Evolutionary conservation across 2,888 invertebrate genomes (phyloP), one percentile per base, ranked within the genome.

Genomic region (Lordiphosa andalusiaca): DNA sequence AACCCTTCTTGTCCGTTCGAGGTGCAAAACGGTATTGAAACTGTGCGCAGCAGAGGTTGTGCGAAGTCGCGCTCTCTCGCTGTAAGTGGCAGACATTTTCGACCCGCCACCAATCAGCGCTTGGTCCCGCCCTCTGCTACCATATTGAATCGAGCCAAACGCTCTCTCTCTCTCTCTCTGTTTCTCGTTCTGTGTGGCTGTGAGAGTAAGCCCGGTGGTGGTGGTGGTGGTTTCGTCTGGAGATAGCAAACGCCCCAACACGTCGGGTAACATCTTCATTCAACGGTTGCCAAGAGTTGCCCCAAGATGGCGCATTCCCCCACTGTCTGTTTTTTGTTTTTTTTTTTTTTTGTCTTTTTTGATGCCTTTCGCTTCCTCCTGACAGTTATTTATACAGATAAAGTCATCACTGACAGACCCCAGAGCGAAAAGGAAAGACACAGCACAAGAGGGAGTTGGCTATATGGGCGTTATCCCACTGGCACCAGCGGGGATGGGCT

Each of bases 11-110:
- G 73, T 81, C 63, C 85, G 80, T 76, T 85, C 85, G 86, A 86
- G 86, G 80, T 88, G 86, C 88, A 87, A 87, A 88, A 86, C 80
- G 85, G 87, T 81, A 88, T 84, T 89, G 87, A 81, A 75, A 71
- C 62, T 56, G 58, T 66, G 46, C 59, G 53, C 54, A 61, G 77
- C 73, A 76, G 68, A 77, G 67, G 73, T 70, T 71, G 77, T 37
- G 16, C 6, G 19, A 35, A 12, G 36, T 25, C 48, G 42, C 37
- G 30, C 55, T 44, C 52, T 41, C 50, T 48, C 41, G 57, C 50
- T 39, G 46, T 60, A 40, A 10, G 25, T 30, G 44, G 44, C 33
- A 44, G 44, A 44, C 44, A 44, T 44, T 44, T 44, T 44, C 30
- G 3, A 4, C 6, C 10, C 6, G 33, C 16, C 10, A n/a, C 44